These are phyloP conservation scores for Xestia sexstrigata DNA, from an alignment of 2,888 invertebrate genomes.

Conservation along the genomic window DNA sequence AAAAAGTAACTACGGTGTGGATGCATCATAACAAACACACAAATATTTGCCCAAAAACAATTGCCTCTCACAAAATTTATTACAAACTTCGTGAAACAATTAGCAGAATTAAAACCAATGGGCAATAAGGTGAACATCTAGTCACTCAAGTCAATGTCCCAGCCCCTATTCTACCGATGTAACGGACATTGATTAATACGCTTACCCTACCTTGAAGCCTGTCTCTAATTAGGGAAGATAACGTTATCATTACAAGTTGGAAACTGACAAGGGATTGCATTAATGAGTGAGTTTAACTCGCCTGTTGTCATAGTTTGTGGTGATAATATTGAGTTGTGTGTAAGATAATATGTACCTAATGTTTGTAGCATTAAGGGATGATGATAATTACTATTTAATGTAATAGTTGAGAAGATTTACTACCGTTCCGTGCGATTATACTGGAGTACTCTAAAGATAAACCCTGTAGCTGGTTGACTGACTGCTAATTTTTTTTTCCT, in stretches of 20 bases:
- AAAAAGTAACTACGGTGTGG: too few relatives aligned
- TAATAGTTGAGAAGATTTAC: neutral
- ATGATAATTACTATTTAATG: conserved; percentile 20
- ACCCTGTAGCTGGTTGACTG: neutral
- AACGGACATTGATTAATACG: conserved; percentile 83
- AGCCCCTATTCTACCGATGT: conserved; percentile 72
- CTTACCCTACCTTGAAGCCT: conserved; percentile 69
- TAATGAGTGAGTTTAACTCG: conserved; percentile 38
- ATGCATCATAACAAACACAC: too few relatives aligned
- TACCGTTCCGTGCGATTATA: neutral
- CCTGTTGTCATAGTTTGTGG: conserved; percentile 26
- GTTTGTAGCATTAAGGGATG: neutral
- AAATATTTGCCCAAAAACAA: conserved; percentile 31
- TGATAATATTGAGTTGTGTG: conserved; percentile 1
- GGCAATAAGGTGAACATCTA: conserved; percentile 54
- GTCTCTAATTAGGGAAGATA: conserved; percentile 77
- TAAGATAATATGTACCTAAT: neutral
- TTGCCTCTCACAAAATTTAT: conserved; percentile 41
- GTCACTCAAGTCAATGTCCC: conserved; percentile 57
- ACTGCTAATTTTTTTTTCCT: neutral
- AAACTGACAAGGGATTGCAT: conserved; percentile 44
- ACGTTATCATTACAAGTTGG: conserved; percentile 66
- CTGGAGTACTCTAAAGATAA: neutral
- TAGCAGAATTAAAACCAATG: conserved; percentile 47
- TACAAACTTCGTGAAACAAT: conserved; percentile 49